Percentiles rank a stretch among this genome's conserved stretches.
These are phyloP conservation scores for Aulostomus chinensis DNA, from an alignment of 2,797 vertebrate species.

Conservation along the genomic window DNA sequence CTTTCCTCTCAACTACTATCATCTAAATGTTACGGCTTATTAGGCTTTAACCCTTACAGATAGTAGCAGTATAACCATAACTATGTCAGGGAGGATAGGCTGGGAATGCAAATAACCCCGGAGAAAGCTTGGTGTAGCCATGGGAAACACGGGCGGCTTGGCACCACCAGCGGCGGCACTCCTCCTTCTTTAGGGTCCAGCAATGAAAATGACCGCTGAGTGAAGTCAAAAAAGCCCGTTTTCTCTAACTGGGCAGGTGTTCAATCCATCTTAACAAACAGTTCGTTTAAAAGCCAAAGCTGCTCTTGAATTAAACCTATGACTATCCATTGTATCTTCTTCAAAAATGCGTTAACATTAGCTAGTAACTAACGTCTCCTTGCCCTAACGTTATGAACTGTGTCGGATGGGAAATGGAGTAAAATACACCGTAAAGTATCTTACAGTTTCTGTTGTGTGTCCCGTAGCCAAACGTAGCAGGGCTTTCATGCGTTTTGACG, in stretches of 20 bases:
- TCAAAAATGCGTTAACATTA: too few species aligned
- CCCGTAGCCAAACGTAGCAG: constrained; percentile 8
- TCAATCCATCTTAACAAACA: background rate
- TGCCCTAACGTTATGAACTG: too few species aligned
- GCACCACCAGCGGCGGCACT: constrained; percentile 10
- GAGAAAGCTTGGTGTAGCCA: constrained; percentile 62
- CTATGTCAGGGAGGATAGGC: constrained; percentile 12
- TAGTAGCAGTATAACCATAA: background rate
- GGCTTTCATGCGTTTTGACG: constrained; percentile 24
- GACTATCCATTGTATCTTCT: too few species aligned
- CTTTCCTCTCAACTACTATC: background rate
- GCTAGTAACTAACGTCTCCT: too few species aligned
- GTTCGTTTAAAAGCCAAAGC: background rate
- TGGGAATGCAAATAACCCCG: constrained; percentile 23
- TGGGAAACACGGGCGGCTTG: constrained; percentile 61
- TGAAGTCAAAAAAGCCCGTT: constrained; percentile 38
- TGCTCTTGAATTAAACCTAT: background rate
- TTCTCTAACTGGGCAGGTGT: constrained; percentile 67
- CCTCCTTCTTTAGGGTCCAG: constrained; percentile 6
- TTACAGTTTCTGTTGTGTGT: constrained; percentile 35
- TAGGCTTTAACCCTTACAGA: background rate
- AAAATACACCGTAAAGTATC: constrained; percentile 11
- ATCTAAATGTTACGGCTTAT: background rate
- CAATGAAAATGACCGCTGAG: constrained; percentile 28
- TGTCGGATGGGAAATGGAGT: too few species aligned